These are phyloP conservation scores for Nymphalis polychloros DNA, from an alignment of 2,888 invertebrate genomes.

Conservation along the genomic window DNA sequence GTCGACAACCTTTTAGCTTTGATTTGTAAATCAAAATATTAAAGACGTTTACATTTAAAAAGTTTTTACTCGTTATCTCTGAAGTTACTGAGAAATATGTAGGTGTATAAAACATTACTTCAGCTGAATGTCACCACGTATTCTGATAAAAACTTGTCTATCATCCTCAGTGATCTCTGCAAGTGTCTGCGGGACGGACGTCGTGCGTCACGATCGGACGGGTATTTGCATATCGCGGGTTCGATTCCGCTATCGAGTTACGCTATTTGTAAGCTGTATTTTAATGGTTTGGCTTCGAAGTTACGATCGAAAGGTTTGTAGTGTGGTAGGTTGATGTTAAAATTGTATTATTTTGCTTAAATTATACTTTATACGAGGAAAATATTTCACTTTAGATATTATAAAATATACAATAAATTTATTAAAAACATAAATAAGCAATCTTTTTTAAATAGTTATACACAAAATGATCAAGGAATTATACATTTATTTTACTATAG, in stretches of 20 bases:
- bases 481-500: no score
- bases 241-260: constrained; percentile 65
- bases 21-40: no score
- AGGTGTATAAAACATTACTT: constrained; percentile 26
- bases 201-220: constrained; percentile 80
- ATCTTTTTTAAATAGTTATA: no score
- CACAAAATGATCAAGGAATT: no score
- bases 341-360: no score
- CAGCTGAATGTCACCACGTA: constrained; percentile 36
- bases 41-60: constrained; percentile 1
- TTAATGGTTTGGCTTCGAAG: constrained; percentile 34
- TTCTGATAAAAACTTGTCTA: constrained; percentile 41
- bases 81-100: constrained; percentile 7
- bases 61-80: constrained; percentile 1
- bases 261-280: constrained; percentile 42
- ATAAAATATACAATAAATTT: no score
- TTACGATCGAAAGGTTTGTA: background rate
- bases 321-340: background rate
- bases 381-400: no score
- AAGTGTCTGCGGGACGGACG: constrained; percentile 69
- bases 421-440: no score
- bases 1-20: background rate
- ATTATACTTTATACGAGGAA: no score
- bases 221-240: constrained; percentile 76
- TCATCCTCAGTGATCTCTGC: constrained; percentile 47